Conservation (phyloP, 35 echinoderm and acorn worm genomes). For the Hemicentrotus pulcherrimus region DNA sequence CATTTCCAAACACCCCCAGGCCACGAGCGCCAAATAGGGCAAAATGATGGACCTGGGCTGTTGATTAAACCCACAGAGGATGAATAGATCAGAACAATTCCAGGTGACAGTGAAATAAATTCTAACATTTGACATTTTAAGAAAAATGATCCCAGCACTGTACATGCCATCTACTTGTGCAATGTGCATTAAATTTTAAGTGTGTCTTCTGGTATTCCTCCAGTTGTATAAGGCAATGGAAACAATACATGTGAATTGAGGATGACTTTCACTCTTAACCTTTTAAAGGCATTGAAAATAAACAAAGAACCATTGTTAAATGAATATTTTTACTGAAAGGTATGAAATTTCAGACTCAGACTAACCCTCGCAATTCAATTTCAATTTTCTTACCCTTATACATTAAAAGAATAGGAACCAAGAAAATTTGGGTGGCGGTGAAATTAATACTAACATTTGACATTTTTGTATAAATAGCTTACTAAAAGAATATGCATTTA, state of each 20-base stretch:
- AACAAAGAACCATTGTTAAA: too few species aligned
- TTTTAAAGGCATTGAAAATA: too few species aligned
- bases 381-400: too few species aligned
- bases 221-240: background rate
- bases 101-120: background rate
- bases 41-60: background rate
- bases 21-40: background rate
- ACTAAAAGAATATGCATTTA: too few species aligned
- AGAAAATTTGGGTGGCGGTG: too few species aligned
- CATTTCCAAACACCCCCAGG: background rate
- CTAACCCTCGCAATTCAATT: too few species aligned
- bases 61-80: background rate
- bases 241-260: background rate
- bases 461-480: too few species aligned
- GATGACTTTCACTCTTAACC: too few species aligned
- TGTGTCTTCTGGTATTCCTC: background rate
- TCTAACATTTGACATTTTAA: slow-evolving; percentile 6
- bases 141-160: background rate
- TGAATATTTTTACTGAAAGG: too few species aligned
- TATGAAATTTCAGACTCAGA: too few species aligned
- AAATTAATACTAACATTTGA: too few species aligned
- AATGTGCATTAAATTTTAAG: background rate
- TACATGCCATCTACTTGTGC: background rate
- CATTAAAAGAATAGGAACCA: too few species aligned
- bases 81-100: background rate